These are phyloP conservation scores for Aramus guarauna DNA, from an alignment of 2,113 vertebrate genomes.

Conservation along the genomic window DNA sequence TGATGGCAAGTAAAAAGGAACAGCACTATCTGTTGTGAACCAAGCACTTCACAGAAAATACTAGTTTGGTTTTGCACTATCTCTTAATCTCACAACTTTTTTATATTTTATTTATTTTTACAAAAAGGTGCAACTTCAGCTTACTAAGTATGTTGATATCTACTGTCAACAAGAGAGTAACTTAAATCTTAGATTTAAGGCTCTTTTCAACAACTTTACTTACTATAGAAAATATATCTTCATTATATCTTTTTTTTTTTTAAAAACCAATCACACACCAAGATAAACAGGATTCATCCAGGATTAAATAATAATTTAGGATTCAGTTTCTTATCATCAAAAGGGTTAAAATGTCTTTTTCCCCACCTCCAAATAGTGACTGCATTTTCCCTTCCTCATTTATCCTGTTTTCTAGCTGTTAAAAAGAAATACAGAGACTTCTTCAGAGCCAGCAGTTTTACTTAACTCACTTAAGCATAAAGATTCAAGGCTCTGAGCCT, in stretches of 20 bases:
- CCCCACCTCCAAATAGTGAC: background rate
- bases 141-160: background rate
- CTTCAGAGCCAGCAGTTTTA: constrained; percentile 38
- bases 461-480: constrained; percentile 46
- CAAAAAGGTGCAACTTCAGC: background rate
- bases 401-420: constrained; percentile 22
- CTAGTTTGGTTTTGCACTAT: background rate
- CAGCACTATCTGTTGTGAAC: background rate
- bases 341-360: background rate
- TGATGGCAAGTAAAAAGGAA: background rate
- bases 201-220: background rate
- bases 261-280: background rate
- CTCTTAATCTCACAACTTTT: background rate
- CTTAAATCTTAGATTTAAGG: background rate
- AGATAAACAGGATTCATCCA: background rate
- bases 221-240: background rate
- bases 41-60: background rate
- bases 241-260: background rate
- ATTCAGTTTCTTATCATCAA: background rate
- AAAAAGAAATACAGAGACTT: constrained; percentile 37
- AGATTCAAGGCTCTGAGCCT: constrained; percentile 36
- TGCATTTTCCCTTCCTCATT: background rate
- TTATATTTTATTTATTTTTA: background rate
- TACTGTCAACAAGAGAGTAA: background rate
- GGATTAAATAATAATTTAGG: background rate